phyloP scores from a whole-genome alignment of 37 sponge, comb jelly and placozoan genomes.

The Halichondria panicea region DNA sequence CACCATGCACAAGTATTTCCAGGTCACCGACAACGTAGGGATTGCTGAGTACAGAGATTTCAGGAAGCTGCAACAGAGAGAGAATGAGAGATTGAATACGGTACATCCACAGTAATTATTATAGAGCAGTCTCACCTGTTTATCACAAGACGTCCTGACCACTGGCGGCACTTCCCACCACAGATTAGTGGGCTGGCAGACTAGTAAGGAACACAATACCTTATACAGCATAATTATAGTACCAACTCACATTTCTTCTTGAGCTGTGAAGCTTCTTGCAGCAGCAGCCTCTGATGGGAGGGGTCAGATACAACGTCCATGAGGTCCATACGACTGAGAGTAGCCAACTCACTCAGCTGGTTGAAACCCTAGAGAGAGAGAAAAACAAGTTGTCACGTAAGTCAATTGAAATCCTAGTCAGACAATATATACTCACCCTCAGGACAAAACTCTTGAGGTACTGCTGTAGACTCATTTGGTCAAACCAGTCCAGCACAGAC shows the following conservation, averaged over 20 bases:
- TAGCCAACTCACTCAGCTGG: constrained; percentile 75
- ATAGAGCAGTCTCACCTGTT: constrained; percentile 8
- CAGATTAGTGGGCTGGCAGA: constrained; percentile 35
- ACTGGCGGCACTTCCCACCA: constrained; percentile 50
- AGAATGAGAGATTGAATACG: neutral
- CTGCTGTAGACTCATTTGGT: constrained; percentile 41
- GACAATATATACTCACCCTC: constrained; percentile 24
- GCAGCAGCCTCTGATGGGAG: neutral
- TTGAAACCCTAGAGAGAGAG: constrained; percentile 65
- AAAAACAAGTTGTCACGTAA: neutral
- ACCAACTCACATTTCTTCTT: constrained; percentile 32
- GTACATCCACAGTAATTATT: neutral
- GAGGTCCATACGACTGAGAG: constrained; percentile 30
- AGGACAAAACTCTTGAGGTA: constrained; percentile 62
- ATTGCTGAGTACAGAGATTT: constrained; percentile 53
- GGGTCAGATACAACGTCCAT: constrained; percentile 14
- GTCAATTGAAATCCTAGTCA: neutral
- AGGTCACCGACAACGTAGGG: constrained; percentile 49
- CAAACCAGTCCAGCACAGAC: constrained; percentile 60
- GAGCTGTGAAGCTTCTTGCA: constrained; percentile 14
- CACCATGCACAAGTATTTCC: constrained; percentile 48
- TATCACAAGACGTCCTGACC: constrained; percentile 11
- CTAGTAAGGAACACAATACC: neutral
- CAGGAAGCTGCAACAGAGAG: constrained; percentile 38
- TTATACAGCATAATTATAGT: neutral